Evolutionary conservation across 2,888 invertebrate genomes (phyloP).

Genomic region (Noctua janthe): DNA sequence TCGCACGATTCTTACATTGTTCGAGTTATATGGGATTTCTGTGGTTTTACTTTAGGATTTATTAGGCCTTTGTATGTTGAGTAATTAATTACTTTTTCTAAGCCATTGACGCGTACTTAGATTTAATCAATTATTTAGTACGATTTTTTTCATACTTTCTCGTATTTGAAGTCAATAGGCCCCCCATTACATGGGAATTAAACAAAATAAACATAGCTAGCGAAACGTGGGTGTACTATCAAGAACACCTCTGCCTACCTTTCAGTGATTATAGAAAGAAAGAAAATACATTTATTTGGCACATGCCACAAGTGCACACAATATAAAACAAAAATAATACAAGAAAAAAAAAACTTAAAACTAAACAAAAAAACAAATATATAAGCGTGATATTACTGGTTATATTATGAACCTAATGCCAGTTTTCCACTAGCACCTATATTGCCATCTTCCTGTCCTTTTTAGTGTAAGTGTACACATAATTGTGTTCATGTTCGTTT

Average conservation of each 20-base stretch:
- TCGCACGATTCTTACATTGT: slow-evolving; percentile 6
- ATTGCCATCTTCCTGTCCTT: neutral
- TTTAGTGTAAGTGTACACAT: neutral
- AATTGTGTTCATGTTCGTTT: neutral
- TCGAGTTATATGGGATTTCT: slow-evolving; percentile 11
- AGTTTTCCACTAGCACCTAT: neutral
- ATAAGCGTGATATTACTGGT: neutral
- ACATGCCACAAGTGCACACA: no score
- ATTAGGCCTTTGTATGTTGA: slow-evolving; percentile 13
- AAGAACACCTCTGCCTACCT: neutral
- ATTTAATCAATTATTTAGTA: neutral
- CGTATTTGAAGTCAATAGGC: neutral
- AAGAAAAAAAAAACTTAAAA: no score
- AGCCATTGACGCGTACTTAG: neutral
- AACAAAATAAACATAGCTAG: no score
- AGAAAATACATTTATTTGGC: no score
- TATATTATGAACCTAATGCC: neutral
- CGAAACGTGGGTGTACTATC: neutral
- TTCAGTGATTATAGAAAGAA: no score
- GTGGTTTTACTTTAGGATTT: slow-evolving; percentile 15
- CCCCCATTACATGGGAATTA: neutral
- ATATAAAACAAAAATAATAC: no score
- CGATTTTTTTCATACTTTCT: neutral
- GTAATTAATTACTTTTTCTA: slow-evolving; percentile 1
- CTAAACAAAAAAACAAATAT: no score